Evolutionary conservation across 2,797 vertebrate genomes (phyloP).

Genomic region (Rhincodon typus): DNA sequence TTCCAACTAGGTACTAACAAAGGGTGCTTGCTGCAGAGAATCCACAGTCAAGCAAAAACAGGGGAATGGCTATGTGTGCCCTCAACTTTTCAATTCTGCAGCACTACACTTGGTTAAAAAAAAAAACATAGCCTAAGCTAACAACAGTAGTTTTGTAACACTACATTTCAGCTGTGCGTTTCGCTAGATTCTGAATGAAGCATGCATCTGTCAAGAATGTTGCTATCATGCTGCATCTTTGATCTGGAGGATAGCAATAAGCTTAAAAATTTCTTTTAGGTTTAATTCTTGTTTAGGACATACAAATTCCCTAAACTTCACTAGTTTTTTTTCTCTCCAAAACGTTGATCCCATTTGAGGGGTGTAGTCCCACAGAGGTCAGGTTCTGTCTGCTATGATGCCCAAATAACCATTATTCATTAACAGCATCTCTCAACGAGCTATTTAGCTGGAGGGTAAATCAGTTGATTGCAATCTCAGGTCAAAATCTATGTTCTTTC

Average conservation of each 20-base stretch:
- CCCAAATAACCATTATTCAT: background rate
- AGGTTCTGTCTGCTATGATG: background rate
- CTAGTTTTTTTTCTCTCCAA: background rate
- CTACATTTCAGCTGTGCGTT: background rate
- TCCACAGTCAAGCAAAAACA: background rate
- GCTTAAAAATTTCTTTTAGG: background rate
- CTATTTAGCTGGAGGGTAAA: background rate
- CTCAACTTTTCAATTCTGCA: background rate
- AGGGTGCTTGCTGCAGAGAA: background rate
- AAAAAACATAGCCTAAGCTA: background rate
- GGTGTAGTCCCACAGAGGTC: background rate
- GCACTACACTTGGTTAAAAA: background rate
- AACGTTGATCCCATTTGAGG: background rate
- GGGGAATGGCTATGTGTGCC: too few species aligned
- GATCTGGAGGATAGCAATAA: background rate
- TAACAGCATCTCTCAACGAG: background rate
- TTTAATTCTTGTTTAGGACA: background rate
- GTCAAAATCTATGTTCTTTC: too few species aligned
- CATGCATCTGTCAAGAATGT: background rate
- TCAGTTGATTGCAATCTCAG: background rate
- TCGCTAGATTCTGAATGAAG: background rate
- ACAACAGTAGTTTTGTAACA: background rate
- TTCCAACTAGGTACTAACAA: background rate
- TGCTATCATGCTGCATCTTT: background rate
- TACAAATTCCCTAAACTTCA: background rate